Base-by-base conservation (phyloP, 2,797 vertebrate genomes). In the Amazona finschi region DNA sequence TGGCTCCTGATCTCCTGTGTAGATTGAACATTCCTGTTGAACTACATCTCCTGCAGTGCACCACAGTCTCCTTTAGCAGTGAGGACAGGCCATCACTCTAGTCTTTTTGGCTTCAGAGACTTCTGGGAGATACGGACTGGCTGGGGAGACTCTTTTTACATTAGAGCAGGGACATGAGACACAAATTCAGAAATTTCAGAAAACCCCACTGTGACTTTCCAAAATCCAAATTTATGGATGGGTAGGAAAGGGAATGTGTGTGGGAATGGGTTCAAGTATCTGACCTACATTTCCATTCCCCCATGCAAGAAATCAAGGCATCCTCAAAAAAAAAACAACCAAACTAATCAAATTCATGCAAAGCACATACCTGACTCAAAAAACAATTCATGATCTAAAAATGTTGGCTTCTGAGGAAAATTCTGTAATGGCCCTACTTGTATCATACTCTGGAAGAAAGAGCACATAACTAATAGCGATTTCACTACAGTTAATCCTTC, bases 1-100 rank as follows among this genome's bases (percentile, higher is more conserved):
- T 96, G 95, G 96, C 95, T 95, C 43, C 87, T 78, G 89, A 93
- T 93, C 82, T 92, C 60, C 82, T 62, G 16, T 92, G 84, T 62
- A 94, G 92, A 95, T 93, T 94, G 93, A 94, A 87, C 46, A 93
- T 95, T 93, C 95, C 90, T 90, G 92, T 92, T 4, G 2, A 94
- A 84, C 93, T 94, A 60, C 90, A 92, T 84, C 92, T 95, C 90
- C 89, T 90, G 90, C 85, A 90, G 82, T 19, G 72, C 57, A 77
- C 74, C 57, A 78, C 43, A 41, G 86, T 9, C 69, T 95, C 58
- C 61, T 62, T 55, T 15, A 43, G 0, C 81, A 80, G 71, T 50
- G 57, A 95, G 92, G 84, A 92, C 69, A 85, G 94, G 70, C 76
- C 85, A 85, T 85, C 53, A 27, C 55, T 74, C 36, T 8, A 41